A percentile compares a stretch with the other conserved stretches of the same genome.
phyloP scores from a whole-genome alignment of 2,888 invertebrate genomes.

The Drosophila neonasuta region DNA sequence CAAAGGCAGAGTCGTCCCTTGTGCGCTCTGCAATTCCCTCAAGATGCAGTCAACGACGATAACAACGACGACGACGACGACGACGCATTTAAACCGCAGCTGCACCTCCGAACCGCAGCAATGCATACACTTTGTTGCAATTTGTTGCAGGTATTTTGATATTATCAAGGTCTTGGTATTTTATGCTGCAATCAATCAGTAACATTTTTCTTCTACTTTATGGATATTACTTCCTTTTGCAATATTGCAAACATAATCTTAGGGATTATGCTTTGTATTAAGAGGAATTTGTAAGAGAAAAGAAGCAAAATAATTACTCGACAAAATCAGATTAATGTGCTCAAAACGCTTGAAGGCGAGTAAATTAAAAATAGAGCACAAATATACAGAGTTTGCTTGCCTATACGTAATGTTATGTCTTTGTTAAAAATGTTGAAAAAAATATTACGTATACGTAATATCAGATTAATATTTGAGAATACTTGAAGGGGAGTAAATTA shows the following conservation, averaged over 20 bases:
- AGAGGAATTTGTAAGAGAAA: too few relatives aligned
- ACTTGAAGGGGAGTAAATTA: background rate
- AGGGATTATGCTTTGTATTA: background rate
- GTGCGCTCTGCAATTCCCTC: conserved; percentile 37
- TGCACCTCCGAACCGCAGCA: conserved; percentile 5
- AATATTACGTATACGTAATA: too few relatives aligned
- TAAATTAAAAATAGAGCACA: background rate
- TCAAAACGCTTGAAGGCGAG: background rate
- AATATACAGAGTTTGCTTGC: background rate
- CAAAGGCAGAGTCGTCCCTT: conserved; percentile 40
- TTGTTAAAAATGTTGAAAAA: too few relatives aligned
- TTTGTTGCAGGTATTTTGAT: background rate
- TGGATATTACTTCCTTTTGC: background rate
- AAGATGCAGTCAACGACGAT: conserved; percentile 44
- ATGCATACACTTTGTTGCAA: conserved; percentile 17
- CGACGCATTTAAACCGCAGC: conserved; percentile 35
- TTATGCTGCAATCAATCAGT: background rate
- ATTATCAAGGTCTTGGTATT: background rate
- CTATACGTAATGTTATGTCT: background rate
- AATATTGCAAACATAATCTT: background rate
- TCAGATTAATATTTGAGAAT: background rate
- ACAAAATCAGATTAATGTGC: background rate
- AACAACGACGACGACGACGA: conserved; percentile 4
- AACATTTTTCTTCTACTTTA: background rate
- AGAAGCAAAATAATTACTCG: background rate